Conservation (phyloP, 2,888 invertebrate genomes). For the Pandemis cinnamomeana region DNA sequence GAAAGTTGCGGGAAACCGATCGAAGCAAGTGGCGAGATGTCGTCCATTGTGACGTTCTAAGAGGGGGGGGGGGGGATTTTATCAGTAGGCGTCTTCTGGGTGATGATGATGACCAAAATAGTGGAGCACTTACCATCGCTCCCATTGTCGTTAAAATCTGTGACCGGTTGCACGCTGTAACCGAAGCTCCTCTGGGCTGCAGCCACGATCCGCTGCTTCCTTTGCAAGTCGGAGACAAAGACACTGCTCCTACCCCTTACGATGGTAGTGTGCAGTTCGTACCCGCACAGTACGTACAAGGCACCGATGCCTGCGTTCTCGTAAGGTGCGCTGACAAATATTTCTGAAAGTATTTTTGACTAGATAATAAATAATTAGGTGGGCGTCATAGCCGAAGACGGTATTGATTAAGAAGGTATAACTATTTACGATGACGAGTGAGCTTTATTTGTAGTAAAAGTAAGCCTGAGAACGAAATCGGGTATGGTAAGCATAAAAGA, state of each 20-base stretch:
- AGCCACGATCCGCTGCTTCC: constrained; percentile 56
- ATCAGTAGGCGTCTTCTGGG: no score
- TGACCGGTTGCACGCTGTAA: constrained; percentile 60
- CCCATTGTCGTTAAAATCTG: constrained; percentile 57
- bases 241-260: constrained; percentile 44
- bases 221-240: constrained; percentile 47
- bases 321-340: constrained; percentile 70
- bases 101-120: no score
- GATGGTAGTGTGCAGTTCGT: constrained; percentile 45
- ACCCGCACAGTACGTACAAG: constrained; percentile 67
- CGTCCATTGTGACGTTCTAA: no score
- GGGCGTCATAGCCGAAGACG: no score
- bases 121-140: constrained; percentile 57
- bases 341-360: constrained; percentile 55
- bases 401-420: no score
- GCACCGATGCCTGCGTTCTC: constrained; percentile 59
- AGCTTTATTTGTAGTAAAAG: no score
- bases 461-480: no score
- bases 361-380: background rate
- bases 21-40: no score
- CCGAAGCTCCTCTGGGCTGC: constrained; percentile 54
- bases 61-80: no score
- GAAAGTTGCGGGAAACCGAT: no score
- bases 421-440: no score
- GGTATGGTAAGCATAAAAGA: no score